Evolutionary conservation across 2,888 invertebrate genomes (phyloP).

Genomic region (Cloeon dipterum): DNA sequence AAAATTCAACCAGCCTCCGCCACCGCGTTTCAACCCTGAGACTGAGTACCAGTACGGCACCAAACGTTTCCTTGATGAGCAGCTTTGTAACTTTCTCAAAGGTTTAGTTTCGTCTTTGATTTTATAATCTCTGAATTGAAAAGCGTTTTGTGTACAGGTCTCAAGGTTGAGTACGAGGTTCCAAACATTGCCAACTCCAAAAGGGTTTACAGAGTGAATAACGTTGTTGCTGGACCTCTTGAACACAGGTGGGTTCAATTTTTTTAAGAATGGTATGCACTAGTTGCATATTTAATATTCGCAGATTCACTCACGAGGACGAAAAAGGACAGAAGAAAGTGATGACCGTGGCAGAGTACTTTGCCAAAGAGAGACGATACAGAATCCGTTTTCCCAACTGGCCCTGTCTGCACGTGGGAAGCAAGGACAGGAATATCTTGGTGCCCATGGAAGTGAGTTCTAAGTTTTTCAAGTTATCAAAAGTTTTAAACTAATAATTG

Average conservation of each 20-base stretch:
- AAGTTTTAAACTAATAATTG: too few species aligned
- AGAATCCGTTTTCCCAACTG: constrained; percentile 36
- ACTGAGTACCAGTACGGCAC: too few species aligned
- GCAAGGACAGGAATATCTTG: constrained; percentile 19
- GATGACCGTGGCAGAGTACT: constrained; percentile 26
- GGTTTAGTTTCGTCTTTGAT: too few species aligned
- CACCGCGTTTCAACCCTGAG: too few species aligned
- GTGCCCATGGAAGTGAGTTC: constrained; percentile 16
- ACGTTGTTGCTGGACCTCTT: constrained; percentile 17
- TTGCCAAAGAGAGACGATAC: constrained; percentile 18
- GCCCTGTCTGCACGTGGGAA: constrained; percentile 70
- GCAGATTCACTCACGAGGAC: background rate
- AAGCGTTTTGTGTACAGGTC: too few species aligned
- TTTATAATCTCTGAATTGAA: too few species aligned
- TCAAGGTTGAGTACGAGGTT: constrained; percentile 23
- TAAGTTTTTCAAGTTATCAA: too few species aligned
- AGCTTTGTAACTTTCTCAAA: constrained; percentile 19
- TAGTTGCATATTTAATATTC: background rate
- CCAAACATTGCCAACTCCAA: constrained; percentile 18
- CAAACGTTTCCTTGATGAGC: background rate
- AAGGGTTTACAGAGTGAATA: constrained; percentile 23
- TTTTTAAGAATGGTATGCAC: too few species aligned
- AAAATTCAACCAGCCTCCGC: background rate
- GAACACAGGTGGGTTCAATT: constrained; percentile 11
- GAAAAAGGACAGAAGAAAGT: background rate